Evolutionary conservation across 2,888 invertebrate genomes (phyloP), one percentile per base, ranked within the genome.

Genomic region (Nysson spinosus): DNA sequence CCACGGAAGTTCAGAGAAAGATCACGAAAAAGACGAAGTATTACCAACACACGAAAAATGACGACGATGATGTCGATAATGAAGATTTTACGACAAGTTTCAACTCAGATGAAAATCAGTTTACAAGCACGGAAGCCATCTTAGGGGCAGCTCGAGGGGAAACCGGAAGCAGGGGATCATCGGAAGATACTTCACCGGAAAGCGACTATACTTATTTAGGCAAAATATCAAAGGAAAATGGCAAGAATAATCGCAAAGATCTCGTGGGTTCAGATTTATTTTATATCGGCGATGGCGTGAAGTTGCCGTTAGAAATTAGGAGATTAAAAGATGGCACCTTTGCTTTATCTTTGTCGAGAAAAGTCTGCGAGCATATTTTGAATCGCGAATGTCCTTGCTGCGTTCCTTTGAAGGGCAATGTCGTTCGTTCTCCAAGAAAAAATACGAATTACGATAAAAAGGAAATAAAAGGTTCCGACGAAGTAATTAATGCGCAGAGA

Each of bases 271-370:
- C 79, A 0, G 75, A 83, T 11, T 47, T 85, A 7, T 79, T 78
- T 22, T 87, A 84, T 43, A 52, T 83, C 4, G 85, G 81, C 2
- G 83, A 85, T 47, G 81, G 80, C 3, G 81, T 85, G 0, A 79
- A 65, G 28, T 62, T 87, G 20, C 86, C 86, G 0, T 14, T 87
- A 32, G 82, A 77, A 5, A 76, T 85, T 40, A 70, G 56, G 19
- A 79, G 52, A 67, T 51, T 80, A 35, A 30, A 72, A 1, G 84
- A 87, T 28, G 85, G 83, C 5, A 81, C 83, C 4, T 83, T 80
- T 22, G 63, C 76, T 4, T 63, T 86, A 3, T 75, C 80, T 3
- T 65, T 86, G 14, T 83, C 84, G 0, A 77, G 78, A 2, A 76
- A 75, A 16, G 61, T 83, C 19, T 85, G 84, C 17, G 72, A 83